Conservation (phyloP, 2,113 vertebrate species). For the Malurus cyaneus region DNA sequence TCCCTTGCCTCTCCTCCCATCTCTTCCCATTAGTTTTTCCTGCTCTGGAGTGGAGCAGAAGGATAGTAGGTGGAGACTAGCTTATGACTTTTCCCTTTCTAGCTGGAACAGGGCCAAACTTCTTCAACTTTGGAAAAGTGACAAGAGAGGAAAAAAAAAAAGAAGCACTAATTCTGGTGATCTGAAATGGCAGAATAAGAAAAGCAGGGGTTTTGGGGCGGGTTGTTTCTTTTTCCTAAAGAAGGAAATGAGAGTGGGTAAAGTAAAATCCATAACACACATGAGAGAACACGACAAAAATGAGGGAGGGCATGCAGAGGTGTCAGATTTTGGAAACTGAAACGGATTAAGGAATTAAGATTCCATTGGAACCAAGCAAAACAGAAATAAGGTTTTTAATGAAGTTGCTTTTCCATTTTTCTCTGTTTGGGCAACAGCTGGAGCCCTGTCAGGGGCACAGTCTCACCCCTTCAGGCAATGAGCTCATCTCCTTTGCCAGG, state of each 20-base stretch:
- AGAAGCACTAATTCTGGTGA: slow-evolving; percentile 15
- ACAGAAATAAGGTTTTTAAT: neutral
- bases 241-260: neutral
- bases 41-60: slow-evolving; percentile 34
- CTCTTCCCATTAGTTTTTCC: slow-evolving; percentile 4
- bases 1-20: neutral
- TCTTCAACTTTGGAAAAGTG: slow-evolving; percentile 55
- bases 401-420: neutral
- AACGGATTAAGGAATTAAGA: neutral
- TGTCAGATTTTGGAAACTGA: neutral
- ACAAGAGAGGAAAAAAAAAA: neutral
- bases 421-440: neutral
- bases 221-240: neutral
- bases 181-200: slow-evolving; percentile 12
- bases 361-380: neutral
- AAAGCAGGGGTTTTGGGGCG: neutral
- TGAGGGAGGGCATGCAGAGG: neutral
- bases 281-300: neutral
- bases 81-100: slow-evolving; percentile 58
- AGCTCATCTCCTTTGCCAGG: neutral
- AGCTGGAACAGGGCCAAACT: slow-evolving; percentile 19
- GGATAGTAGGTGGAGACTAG: slow-evolving; percentile 56
- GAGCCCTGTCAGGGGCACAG: neutral
- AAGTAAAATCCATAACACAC: neutral
- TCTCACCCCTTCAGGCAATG: neutral